Conservation (phyloP, 2,888 invertebrate genomes). For the Stomorhina lunata region DNA sequence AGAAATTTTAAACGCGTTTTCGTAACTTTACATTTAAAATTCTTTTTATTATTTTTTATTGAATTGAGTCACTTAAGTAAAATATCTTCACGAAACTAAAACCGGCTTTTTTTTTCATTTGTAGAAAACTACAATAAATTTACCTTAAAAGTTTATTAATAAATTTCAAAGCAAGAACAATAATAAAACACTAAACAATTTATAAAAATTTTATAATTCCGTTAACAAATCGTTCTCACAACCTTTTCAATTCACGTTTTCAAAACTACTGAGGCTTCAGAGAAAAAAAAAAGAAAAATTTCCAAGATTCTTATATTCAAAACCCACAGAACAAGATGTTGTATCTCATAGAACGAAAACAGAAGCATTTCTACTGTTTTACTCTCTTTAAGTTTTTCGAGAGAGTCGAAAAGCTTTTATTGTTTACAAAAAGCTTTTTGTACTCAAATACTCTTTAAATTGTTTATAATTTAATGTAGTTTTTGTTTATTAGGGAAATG, state of each 20-base stretch:
- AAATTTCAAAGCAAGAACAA: not conserved
- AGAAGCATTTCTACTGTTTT: not conserved
- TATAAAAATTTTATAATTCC: not conserved
- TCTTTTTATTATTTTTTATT: not conserved
- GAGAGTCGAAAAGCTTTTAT: not conserved
- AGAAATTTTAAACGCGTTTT: constrained; percentile 28
- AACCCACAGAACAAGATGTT: not conserved
- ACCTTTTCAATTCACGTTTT: constrained; percentile 19
- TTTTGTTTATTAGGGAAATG: too few species aligned
- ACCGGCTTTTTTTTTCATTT: constrained; percentile 26
- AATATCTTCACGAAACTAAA: constrained; percentile 18
- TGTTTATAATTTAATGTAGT: too few species aligned
- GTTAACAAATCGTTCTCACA: not conserved
- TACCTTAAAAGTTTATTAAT: constrained; percentile 47
- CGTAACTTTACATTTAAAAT: not conserved
- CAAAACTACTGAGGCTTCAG: constrained; percentile 1
- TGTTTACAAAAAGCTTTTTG: not conserved
- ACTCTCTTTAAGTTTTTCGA: not conserved
- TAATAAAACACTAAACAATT: constrained; percentile 36
- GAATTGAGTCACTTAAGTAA: constrained; percentile 23
- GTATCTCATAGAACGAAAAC: not conserved
- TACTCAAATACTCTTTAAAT: too few species aligned
- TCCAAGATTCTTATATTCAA: not conserved
- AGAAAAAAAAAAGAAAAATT: not conserved
- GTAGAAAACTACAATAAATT: not conserved